phyloP scores from a whole-genome alignment of 2,797 vertebrate genomes.

The Rallus crepitans region DNA sequence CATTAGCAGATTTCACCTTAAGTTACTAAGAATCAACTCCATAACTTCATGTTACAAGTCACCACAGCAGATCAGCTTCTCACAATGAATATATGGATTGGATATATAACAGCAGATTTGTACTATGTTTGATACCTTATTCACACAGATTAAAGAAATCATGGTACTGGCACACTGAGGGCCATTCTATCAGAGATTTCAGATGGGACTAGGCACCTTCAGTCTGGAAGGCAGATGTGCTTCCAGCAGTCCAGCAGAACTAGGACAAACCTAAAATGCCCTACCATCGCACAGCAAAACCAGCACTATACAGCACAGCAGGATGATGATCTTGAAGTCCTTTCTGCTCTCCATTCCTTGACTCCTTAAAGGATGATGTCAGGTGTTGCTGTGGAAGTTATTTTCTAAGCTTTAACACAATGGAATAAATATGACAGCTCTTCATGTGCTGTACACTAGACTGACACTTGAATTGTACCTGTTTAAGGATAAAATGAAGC shows the following conservation, averaged over 20 bases:
- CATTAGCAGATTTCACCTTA: background rate
- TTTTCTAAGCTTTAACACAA: background rate
- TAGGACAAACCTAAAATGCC: background rate
- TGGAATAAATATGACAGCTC: background rate
- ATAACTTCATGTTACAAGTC: background rate
- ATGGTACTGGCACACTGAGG: background rate
- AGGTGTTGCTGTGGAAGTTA: background rate
- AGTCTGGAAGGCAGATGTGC: background rate
- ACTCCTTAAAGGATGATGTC: background rate
- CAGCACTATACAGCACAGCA: background rate
- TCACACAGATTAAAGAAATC: background rate
- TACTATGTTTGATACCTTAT: background rate
- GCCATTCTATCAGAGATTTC: background rate
- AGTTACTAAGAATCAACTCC: background rate
- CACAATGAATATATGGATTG: background rate
- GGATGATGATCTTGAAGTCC: background rate
- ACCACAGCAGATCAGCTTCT: background rate
- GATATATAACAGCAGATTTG: background rate
- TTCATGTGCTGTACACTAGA: background rate
- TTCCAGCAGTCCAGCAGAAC: background rate
- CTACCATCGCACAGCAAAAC: accelerated
- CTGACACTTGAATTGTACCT: background rate
- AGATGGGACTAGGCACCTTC: background rate
- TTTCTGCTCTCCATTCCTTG: background rate
- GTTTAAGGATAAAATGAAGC: background rate